Evolutionary conservation across 2,113 vertebrate genomes (phyloP).

Genomic region (Anguilla rostrata): DNA sequence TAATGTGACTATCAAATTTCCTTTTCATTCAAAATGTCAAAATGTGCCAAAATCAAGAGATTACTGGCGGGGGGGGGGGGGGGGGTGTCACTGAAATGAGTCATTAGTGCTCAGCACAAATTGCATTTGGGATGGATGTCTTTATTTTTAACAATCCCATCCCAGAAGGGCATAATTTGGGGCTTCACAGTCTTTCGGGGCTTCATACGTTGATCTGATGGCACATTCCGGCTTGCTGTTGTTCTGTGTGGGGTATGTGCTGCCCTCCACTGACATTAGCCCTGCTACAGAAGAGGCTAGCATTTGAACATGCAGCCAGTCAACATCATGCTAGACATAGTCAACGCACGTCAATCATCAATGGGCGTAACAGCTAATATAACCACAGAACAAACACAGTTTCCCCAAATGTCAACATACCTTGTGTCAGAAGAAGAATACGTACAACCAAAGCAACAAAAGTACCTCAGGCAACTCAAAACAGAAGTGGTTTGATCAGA

Average conservation of each 20-base stretch:
- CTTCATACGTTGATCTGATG: too few relatives aligned
- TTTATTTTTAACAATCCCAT: neutral
- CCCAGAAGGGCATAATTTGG: neutral
- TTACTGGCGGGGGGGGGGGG: too few relatives aligned
- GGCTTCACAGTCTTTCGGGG: too few relatives aligned
- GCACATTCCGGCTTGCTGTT: too few relatives aligned
- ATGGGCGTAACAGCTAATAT: neutral
- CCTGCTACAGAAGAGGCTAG: neutral
- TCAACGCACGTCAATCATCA: neutral
- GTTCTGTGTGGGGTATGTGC: neutral
- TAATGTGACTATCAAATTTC: too few relatives aligned
- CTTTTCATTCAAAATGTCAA: too few relatives aligned
- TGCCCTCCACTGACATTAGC: neutral
- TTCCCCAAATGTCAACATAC: neutral
- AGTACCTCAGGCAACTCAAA: neutral
- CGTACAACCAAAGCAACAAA: neutral
- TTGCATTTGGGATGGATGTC: neutral
- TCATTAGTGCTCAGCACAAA: neutral
- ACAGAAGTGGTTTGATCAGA: neutral
- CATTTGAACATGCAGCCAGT: neutral
- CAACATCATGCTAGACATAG: neutral
- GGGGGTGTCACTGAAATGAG: neutral
- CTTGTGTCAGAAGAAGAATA: neutral
- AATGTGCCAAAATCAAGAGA: too few relatives aligned
- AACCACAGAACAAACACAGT: neutral